A percentile compares a stretch with the other conserved stretches of the same genome.
These are phyloP conservation scores for Eonycteris spelaea DNA, from an alignment of 2,113 vertebrate genomes.

Conservation along the genomic window DNA sequence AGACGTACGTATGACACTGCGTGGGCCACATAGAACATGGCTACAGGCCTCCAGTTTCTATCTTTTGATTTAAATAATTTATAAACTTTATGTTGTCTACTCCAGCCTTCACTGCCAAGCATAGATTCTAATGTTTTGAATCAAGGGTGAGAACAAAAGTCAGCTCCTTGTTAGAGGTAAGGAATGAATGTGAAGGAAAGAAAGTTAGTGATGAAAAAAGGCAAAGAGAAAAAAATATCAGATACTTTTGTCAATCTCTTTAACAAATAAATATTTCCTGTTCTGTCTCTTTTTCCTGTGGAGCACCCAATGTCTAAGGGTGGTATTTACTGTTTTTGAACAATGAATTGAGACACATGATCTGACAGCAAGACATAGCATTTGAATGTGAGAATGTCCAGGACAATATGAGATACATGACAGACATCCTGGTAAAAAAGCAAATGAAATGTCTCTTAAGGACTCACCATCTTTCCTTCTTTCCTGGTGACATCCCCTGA, in stretches of 20 bases:
- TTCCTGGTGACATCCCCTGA: neutral
- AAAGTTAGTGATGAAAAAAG: neutral
- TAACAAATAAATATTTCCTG: neutral
- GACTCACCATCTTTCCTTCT: neutral
- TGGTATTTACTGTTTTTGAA: neutral
- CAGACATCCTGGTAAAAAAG: neutral
- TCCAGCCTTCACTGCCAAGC: neutral
- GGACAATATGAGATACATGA: neutral
- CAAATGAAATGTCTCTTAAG: neutral
- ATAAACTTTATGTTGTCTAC: neutral
- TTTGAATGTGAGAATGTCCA: neutral
- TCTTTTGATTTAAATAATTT: conserved; percentile 35
- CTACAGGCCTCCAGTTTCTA: neutral
- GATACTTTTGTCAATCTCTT: neutral
- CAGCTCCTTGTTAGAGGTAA: neutral
- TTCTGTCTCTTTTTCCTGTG: neutral
- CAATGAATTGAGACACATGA: neutral
- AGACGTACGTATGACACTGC: neutral
- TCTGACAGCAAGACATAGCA: neutral
- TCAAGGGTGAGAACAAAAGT: neutral
- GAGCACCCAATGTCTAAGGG: neutral
- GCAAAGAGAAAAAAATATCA: neutral
- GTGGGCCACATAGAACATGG: neutral
- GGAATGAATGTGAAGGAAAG: neutral
- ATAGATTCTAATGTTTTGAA: conserved; percentile 12